Evolutionary conservation across 2,888 invertebrate species (phyloP).

Genomic region (Plusia festucae): DNA sequence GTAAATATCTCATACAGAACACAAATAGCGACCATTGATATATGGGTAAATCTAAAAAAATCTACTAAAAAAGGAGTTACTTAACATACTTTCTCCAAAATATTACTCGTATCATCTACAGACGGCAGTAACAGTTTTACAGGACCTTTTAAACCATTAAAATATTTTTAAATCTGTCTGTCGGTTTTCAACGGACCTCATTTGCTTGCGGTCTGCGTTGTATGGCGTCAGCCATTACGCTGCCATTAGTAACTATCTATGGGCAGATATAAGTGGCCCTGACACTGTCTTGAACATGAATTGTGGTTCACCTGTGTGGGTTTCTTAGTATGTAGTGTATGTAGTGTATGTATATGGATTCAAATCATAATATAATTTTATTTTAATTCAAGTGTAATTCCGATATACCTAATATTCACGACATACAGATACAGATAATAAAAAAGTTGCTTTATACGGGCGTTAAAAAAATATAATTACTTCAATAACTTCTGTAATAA

Average conservation of each 20-base stretch:
- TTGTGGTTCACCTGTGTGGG: constrained; percentile 3
- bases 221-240: constrained; percentile 46
- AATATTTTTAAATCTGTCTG: neutral
- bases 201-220: constrained; percentile 31
- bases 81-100: neutral
- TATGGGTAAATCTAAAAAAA: no score
- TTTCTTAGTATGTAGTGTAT: neutral
- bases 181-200: constrained; percentile 22
- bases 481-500: no score
- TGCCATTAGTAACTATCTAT: constrained; percentile 45
- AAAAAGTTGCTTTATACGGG: no score
- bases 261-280: constrained; percentile 32
- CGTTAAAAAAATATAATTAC: no score
- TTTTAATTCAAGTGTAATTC: no score
- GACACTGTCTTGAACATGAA: constrained; percentile 31
- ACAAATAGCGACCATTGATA: no score
- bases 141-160: neutral
- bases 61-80: no score
- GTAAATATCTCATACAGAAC: no score
- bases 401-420: no score
- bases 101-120: neutral
- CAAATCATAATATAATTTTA: no score
- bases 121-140: neutral
- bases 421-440: no score
- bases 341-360: no score